Evolutionary conservation across 2,113 vertebrate species (phyloP), one percentile per base, ranked within the genome.

Genomic region (Ellobius talpinus): DNA sequence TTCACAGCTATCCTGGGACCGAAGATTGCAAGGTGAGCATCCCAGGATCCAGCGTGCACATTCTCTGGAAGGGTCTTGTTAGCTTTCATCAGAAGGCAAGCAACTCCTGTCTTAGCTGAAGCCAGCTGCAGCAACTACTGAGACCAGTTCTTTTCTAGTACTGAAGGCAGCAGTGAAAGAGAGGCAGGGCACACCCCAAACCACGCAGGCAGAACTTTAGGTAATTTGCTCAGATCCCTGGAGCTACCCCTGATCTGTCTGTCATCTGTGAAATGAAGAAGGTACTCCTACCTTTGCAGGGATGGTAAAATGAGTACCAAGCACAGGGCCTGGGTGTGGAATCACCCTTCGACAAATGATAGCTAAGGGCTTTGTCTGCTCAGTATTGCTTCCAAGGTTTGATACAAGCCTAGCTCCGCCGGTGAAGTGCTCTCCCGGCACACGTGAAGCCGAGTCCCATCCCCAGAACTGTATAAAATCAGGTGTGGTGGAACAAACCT

Each of bases 121-220:
- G n/a, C 4, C 66, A 7, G 4, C 0, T 9, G 17, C 0, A 9
- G 52, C 31, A 8, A 29, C 19, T 3, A 9, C 77, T 0, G 1
- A 63, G 24, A 39, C 33, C 17, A 3, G 68, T 0, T 31, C 2
- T 4, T 21, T 9, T 1, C 5, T 17, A 13, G 45, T 7, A 24
- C 2, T 1, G 0, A 26, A 50, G 23, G 17, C 24, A 61, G 70
- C 47, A 42, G 58, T 9, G 4, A 19, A 4, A 29, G 16, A 2
- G 39, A 3, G 42, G 12, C 21, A 52, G 12, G 52, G 8, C 6
- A 14, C 63, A 13, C 21, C 36, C 87, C 14, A 50, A 73, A 26
- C 33, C 50, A 33, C 21, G 21, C 0, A 7, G 14, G n/a, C 7
- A 33, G 14, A 87, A 65, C 33, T 61, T 7, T 0, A 50, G 70